Evolutionary conservation across 2,888 invertebrate genomes (phyloP), one percentile per base, ranked within the genome.

Genomic region (Bembecia ichneumoniformis): DNA sequence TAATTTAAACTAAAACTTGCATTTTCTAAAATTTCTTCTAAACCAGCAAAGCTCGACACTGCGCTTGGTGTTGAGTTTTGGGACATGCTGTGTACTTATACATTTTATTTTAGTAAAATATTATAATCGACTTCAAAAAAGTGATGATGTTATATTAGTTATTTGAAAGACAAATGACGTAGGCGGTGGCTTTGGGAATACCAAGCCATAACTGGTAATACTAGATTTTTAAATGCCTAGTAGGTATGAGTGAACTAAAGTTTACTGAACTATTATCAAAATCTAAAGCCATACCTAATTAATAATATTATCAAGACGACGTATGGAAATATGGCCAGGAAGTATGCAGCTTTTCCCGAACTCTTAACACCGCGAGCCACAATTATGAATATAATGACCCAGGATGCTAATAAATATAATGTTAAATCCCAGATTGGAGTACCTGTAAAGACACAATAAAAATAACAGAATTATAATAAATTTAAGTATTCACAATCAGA

Each of bases 311-410:
- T 73, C 70, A 96, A 88, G 44, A 96, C 90, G 2, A 93, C 88
- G 63, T 94, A 95, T 0, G 96, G 96, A 71, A 96, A 95, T 2
- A 96, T 68, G 0, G 96, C 96, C 3, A 96, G 90, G 75, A 97
- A 94, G 73, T 97, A 97, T 0, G 96, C 92, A 0, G 92, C 93
- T 76, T 94, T 94, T 35, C 95, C 94, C 0, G 94, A 92, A 64
- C 93, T 93, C 67, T 92, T 92, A 1, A 95, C 92, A 2, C 94
- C 94, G 58, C 90, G 89, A 34, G 91, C 87, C 16, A 94, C 90
- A 40, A 94, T 91, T 3, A 91, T 64, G 60, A 92, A 94, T 14
- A 94, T 90, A 0, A 91, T 77, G 14, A 90, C 47, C 94, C 94
- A 95, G 0, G 94, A 89, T 1, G 84, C 82, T 1, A 93, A 68